Evolutionary conservation across 2,113 vertebrate genomes (phyloP).

Genomic region (Pampusana beccarii): DNA sequence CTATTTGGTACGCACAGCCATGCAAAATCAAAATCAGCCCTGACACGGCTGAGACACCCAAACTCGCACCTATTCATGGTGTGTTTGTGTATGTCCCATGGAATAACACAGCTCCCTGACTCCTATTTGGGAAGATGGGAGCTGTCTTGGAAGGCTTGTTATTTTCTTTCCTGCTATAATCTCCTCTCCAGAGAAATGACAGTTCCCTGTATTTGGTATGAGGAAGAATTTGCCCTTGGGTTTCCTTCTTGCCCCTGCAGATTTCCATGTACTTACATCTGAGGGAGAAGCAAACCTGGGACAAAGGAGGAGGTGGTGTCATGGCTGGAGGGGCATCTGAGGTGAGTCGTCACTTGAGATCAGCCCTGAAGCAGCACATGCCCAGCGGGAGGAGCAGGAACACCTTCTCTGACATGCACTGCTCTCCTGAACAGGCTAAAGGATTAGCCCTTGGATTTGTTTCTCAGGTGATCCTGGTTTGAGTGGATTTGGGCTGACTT

Average conservation of each 20-base stretch:
- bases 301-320: neutral
- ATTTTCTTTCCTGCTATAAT: neutral
- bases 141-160: neutral
- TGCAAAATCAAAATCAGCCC: neutral
- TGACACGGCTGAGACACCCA: neutral
- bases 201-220: neutral
- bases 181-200: neutral
- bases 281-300: neutral
- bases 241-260: neutral
- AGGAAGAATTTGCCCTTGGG: conserved; percentile 16
- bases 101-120: neutral
- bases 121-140: neutral
- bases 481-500: conserved; percentile 47
- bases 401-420: neutral
- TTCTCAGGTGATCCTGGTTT: conserved; percentile 66
- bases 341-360: neutral
- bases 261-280: neutral
- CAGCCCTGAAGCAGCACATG: neutral
- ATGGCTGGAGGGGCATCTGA: neutral
- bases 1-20: neutral
- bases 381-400: neutral
- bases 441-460: conserved; percentile 65
- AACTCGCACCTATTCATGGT: neutral
- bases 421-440: conserved; percentile 5
- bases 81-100: neutral